These are phyloP conservation scores for Actinemys pallida DNA, from an alignment of 2,113 vertebrate genomes.

Conservation along the genomic window DNA sequence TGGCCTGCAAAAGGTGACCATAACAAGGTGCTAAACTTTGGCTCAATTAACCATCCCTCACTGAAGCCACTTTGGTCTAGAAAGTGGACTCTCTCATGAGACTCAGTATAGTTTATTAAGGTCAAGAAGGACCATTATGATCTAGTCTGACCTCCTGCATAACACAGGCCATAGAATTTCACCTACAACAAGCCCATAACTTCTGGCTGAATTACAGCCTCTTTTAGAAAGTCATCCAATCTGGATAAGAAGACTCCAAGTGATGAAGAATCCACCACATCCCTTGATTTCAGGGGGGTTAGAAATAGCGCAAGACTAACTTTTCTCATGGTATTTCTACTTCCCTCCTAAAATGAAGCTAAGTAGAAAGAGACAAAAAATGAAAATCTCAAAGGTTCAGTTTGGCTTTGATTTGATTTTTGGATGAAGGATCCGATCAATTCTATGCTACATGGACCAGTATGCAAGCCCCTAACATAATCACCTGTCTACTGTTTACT, in stretches of 20 bases:
- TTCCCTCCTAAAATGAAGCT: neutral
- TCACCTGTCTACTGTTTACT: neutral
- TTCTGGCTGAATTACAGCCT: neutral
- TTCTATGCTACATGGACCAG: neutral
- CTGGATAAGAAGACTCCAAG: neutral
- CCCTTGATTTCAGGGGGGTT: neutral
- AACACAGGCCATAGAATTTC: neutral
- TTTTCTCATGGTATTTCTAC: neutral
- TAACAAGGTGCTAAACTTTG: conserved; percentile 13
- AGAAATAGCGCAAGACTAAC: neutral
- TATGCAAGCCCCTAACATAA: neutral
- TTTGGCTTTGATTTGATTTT: neutral
- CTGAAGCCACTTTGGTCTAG: neutral
- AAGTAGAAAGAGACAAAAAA: neutral
- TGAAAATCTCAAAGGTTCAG: neutral
- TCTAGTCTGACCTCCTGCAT: neutral
- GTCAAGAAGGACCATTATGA: neutral
- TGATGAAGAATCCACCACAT: neutral
- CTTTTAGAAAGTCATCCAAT: neutral
- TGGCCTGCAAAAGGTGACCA: conserved; percentile 1
- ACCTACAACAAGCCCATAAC: neutral
- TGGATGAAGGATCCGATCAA: neutral
- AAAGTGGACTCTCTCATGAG: neutral
- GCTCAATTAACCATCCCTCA: neutral
- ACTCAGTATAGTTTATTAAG: neutral